These are phyloP conservation scores for Tragelaphus oryx DNA, from an alignment of 2,797 vertebrate species.

Conservation along the genomic window DNA sequence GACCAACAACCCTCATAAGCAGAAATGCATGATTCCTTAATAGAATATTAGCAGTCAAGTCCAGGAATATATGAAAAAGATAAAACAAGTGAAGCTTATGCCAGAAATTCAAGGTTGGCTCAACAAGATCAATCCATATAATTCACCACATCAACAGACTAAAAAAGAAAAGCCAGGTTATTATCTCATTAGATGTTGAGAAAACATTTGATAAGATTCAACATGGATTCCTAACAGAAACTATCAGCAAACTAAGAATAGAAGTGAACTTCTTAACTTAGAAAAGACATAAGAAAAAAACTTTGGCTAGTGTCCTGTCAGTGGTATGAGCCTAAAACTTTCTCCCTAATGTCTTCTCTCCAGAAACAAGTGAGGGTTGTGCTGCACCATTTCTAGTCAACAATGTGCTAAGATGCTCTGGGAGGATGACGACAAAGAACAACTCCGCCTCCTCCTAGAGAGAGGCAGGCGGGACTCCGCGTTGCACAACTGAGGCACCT, in stretches of 20 bases:
- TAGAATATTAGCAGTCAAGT: not conserved
- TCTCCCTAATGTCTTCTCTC: not conserved
- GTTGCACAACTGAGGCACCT: rapidly evolving
- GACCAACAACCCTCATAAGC: not conserved
- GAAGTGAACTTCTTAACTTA: not conserved
- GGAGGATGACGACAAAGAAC: not conserved
- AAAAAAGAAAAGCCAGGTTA: not conserved
- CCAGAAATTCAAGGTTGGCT: not conserved
- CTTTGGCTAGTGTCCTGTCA: not conserved
- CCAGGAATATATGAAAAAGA: not conserved
- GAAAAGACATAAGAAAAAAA: not conserved
- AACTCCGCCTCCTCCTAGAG: not conserved
- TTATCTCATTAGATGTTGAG: not conserved
- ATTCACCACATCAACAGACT: not conserved
- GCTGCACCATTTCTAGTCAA: not conserved
- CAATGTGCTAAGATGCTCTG: not conserved
- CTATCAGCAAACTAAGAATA: not conserved
- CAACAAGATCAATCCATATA: not conserved
- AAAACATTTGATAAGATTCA: not conserved
- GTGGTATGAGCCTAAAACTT: not conserved
- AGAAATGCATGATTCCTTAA: too few species aligned
- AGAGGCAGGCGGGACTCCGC: not conserved
- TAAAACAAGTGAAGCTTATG: not conserved
- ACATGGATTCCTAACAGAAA: not conserved
- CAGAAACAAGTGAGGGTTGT: not conserved